Evolutionary conservation across 2,888 invertebrate genomes (phyloP), one percentile per base, ranked within the genome.

Genomic region (Oscheius onirici): DNA sequence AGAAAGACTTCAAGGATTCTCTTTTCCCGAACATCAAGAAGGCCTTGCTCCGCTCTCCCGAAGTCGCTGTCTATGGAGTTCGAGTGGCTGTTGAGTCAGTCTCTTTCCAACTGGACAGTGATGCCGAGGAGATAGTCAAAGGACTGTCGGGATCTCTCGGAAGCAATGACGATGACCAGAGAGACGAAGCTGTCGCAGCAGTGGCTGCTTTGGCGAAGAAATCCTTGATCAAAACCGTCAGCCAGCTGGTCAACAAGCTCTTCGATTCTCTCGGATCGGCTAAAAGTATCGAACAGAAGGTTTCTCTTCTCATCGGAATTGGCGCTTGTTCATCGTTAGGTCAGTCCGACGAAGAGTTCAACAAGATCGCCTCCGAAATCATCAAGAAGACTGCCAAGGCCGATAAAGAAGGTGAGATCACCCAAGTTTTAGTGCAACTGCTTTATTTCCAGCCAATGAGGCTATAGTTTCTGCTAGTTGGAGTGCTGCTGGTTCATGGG

Each of bases 41-140:
- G 88, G 92, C 94, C 22, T 93, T 97, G 92, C 90, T 97, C 34
- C 90, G 97, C 63, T 95, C 94, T 89, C 96, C 97, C 0, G 97
- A 97, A 90, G 92, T 94, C 66, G 93, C 94, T 75, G 90, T 95
- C 28, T 81, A 85, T 78, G 86, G 89, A 28, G 60, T 79, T 11
- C 55, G 54, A 15, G 41, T 52, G 10, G 63, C 74, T 44, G 43
- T 79, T 6, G 60, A 72, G 55, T 61, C 71, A n/a, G 41, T 71
- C n/a, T 2, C 49, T 0, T 75, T 77, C 57, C 49, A 74, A 1
- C 22, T 79, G 44, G 77, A 79, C 43, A 17, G 66, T 0, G 68
- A 55, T 46, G 72, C 75, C 22, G 69, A 69, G 2, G 79, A 79
- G 46, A 13, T 79, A 3, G 52, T 75, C 20, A 77, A 77, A 46